phyloP scores from a whole-genome alignment of 2,797 vertebrate species.

The Phoeniculus purpureus region DNA sequence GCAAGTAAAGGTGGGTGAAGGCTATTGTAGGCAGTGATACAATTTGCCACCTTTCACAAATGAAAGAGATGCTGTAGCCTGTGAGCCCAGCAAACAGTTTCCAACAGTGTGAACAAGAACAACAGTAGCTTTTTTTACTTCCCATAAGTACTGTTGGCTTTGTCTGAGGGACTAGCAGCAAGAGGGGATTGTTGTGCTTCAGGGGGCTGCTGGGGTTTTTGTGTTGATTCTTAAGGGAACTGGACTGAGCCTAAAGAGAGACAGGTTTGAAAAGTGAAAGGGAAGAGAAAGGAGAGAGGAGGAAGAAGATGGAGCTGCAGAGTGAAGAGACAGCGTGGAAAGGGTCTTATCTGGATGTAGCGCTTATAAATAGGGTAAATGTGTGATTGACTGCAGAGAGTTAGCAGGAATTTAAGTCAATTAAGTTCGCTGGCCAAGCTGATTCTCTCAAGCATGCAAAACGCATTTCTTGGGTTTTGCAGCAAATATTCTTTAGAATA shows the following conservation, averaged over 20 bases:
- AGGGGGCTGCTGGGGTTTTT: neutral
- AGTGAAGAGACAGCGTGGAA: neutral
- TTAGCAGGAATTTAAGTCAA: conserved; percentile 42
- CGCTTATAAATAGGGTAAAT: conserved; percentile 6
- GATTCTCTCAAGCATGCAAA: neutral
- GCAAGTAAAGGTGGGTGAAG: neutral
- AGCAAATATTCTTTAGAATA: neutral
- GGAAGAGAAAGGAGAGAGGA: neutral
- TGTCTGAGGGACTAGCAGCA: neutral
- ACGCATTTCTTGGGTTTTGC: neutral
- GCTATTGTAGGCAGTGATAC: neutral
- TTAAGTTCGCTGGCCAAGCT: conserved; percentile 15
- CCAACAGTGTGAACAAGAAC: neutral
- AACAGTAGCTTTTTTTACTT: neutral
- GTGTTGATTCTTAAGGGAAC: neutral
- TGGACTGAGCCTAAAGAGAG: neutral
- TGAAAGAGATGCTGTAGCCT: neutral
- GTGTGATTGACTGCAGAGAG: neutral
- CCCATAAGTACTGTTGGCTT: neutral
- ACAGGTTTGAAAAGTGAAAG: neutral
- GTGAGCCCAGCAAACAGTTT: neutral
- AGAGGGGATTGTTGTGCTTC: neutral
- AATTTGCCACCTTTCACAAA: neutral
- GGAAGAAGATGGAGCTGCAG: neutral
- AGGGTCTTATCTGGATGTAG: neutral